Conservation (phyloP, 2,888 invertebrate species). For the Dasysyrphus tricinctus region DNA sequence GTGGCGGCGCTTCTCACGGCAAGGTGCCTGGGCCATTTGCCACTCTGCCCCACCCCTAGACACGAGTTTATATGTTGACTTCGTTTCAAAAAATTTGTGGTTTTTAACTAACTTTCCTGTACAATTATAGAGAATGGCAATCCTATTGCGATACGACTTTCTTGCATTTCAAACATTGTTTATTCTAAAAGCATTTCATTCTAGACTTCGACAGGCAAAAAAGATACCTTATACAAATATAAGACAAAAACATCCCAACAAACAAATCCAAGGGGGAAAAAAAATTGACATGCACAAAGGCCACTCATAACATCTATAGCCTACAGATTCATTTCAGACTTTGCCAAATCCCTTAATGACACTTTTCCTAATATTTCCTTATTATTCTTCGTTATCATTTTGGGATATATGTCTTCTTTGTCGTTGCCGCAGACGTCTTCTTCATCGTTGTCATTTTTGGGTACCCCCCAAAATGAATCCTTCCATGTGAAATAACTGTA, state of each 20-base stretch:
- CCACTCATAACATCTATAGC: conserved; percentile 49
- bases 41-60: no score
- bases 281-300: conserved; percentile 58
- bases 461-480: conserved; percentile 51
- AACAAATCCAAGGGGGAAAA: conserved; percentile 20
- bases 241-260: conserved; percentile 17
- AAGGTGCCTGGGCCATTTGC: no score
- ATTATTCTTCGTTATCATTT: conserved; percentile 72
- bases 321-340: conserved; percentile 72
- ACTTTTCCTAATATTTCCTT: conserved; percentile 74
- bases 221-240: not conserved
- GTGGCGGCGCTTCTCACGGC: no score
- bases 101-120: no score
- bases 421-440: conserved; percentile 22
- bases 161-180: conserved; percentile 56
- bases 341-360: conserved; percentile 70
- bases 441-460: not conserved
- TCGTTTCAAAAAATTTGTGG: no score
- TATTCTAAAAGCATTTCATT: conserved; percentile 67
- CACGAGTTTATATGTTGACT: no score
- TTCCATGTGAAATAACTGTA: conserved; percentile 72
- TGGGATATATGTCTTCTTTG: conserved; percentile 38
- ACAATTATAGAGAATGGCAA: no score
- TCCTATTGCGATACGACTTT: conserved; percentile 41
- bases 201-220: conserved; percentile 15